phyloP scores from a whole-genome alignment of 2,797 vertebrate species.

The Eulemur rubriventer region DNA sequence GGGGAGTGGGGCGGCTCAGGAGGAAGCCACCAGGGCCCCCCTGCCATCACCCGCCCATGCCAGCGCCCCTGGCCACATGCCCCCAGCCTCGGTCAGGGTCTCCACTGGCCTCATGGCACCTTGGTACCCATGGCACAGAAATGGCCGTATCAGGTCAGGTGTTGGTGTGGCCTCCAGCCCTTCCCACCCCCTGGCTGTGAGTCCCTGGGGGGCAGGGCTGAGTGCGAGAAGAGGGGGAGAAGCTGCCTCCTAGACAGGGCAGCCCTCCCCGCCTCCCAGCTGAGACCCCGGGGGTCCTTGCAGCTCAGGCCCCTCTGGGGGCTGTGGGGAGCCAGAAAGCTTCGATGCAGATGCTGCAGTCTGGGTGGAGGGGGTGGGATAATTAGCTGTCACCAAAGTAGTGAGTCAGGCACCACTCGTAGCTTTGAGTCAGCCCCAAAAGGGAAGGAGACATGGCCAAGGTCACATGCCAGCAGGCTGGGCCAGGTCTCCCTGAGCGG shows the following conservation, averaged over 20 bases:
- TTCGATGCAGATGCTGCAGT: not conserved
- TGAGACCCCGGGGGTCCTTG: not conserved
- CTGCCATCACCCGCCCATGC: not conserved
- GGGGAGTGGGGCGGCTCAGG: not conserved
- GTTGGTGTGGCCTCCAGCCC: not conserved
- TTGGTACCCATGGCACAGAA: not conserved
- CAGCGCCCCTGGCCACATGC: not conserved
- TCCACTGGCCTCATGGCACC: not conserved
- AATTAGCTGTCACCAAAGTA: constrained; percentile 55
- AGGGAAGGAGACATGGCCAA: constrained; percentile 52
- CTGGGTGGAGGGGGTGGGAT: constrained; percentile 27
- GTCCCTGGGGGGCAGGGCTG: not conserved
- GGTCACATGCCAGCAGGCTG: not conserved
- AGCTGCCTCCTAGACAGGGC: not conserved
- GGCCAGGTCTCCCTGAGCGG: not conserved
- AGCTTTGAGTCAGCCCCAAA: constrained; percentile 67
- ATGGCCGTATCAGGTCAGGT: not conserved
- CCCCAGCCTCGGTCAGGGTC: not conserved
- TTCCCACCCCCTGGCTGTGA: not conserved
- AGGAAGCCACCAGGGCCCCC: not conserved
- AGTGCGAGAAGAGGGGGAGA: not conserved
- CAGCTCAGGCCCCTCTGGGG: not conserved
- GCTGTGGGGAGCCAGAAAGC: not conserved
- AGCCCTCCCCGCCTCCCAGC: not conserved
- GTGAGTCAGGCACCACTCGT: constrained; percentile 68